These are phyloP conservation scores for Acrocephalus kingi DNA, from an alignment of 2,113 vertebrate genomes.

Conservation along the genomic window DNA sequence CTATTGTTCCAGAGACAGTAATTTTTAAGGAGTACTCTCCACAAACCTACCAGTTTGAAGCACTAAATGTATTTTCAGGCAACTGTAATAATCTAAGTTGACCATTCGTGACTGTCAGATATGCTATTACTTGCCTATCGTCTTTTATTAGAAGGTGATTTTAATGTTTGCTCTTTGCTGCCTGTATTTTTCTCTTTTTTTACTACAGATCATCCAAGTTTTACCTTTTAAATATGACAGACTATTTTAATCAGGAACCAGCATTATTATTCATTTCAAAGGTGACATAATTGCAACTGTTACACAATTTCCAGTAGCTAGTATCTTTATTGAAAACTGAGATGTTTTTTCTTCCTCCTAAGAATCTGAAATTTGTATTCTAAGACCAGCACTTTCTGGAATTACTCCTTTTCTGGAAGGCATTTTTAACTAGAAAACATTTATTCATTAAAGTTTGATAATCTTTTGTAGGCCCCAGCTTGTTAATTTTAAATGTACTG, in stretches of 20 bases:
- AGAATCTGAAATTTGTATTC: neutral
- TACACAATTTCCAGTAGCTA: neutral
- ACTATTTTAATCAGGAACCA: neutral
- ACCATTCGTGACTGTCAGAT: constrained; percentile 17
- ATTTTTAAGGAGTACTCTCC: neutral
- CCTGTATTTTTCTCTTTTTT: neutral
- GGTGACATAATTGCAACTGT: neutral
- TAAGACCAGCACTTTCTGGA: neutral
- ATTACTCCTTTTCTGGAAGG: neutral
- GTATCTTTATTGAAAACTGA: neutral
- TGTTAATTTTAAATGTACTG: neutral
- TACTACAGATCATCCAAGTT: neutral
- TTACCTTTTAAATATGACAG: neutral
- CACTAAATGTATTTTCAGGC: constrained; percentile 15
- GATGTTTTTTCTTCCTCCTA: neutral
- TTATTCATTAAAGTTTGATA: neutral
- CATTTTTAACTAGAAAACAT: neutral
- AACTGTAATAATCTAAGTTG: neutral
- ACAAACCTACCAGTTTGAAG: neutral
- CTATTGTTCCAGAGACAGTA: constrained; percentile 19
- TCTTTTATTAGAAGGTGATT: neutral
- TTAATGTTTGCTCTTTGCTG: neutral
- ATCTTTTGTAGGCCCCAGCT: neutral
- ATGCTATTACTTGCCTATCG: neutral
- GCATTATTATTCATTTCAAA: neutral